phyloP scores from a whole-genome alignment of 2,113 vertebrate species.

The Macaca nemestrina region DNA sequence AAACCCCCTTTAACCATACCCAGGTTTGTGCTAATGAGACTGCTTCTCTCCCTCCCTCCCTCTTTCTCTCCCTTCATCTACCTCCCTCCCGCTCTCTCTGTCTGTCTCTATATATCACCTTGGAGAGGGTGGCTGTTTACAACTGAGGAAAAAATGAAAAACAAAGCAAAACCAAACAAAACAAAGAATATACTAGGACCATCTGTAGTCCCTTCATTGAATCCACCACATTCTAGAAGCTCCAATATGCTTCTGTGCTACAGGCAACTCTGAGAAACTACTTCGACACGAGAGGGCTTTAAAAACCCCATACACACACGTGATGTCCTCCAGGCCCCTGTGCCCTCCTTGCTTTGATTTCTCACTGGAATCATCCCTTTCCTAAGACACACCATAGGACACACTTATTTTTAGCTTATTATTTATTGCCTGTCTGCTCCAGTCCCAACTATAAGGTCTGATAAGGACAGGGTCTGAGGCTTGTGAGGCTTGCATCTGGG shows the following conservation, averaged over 20 bases:
- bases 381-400: neutral
- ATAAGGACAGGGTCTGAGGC: neutral
- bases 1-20: neutral
- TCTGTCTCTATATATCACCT: neutral
- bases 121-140: neutral
- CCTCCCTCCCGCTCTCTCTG: neutral
- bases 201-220: neutral
- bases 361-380: neutral
- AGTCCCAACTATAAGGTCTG: neutral
- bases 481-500: neutral
- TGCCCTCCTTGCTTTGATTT: neutral
- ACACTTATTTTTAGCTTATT: neutral
- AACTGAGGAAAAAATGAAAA: neutral
- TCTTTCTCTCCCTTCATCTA: neutral
- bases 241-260: neutral
- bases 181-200: neutral
- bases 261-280: neutral
- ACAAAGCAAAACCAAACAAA: neutral
- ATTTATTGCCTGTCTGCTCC: no score
- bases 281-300: fast-evolving
- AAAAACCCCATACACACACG: fast-evolving
- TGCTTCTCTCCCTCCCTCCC: neutral
- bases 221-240: neutral
- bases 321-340: neutral
- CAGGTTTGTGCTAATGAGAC: neutral